These are phyloP conservation scores for Paramormyrops kingsleyae DNA, from an alignment of 2,113 vertebrate genomes.

Conservation along the genomic window DNA sequence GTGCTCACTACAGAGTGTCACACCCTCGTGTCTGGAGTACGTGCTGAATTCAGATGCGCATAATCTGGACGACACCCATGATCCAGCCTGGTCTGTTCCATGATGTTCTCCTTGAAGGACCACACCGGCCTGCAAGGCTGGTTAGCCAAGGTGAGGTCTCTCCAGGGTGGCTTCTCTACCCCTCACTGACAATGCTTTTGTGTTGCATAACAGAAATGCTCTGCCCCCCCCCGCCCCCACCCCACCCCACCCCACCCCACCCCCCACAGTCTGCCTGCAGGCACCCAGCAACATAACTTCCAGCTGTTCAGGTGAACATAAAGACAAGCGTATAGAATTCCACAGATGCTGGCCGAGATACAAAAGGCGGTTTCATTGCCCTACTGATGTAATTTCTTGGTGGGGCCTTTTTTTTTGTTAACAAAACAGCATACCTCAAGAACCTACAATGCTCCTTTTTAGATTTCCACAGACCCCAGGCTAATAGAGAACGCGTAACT, in stretches of 20 bases:
- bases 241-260: neutral
- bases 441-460: neutral
- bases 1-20: neutral
- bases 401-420: neutral
- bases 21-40: neutral
- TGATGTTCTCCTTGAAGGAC: neutral
- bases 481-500: neutral
- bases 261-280: neutral
- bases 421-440: neutral
- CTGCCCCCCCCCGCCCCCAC: neutral
- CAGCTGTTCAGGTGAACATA: neutral
- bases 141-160: neutral
- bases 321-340: neutral
- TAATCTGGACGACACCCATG: neutral
- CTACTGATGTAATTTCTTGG: neutral
- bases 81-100: neutral
- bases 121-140: neutral
- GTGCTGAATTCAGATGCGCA: neutral
- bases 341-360: neutral
- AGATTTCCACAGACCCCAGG: neutral
- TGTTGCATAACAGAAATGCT: neutral
- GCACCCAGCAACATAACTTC: neutral
- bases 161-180: neutral
- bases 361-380: constrained; percentile 8
- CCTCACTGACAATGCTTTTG: neutral